A percentile compares a stretch with the other conserved stretches of the same genome.
phyloP scores from a whole-genome alignment of 2,113 vertebrate genomes.

The Gavia stellata region DNA sequence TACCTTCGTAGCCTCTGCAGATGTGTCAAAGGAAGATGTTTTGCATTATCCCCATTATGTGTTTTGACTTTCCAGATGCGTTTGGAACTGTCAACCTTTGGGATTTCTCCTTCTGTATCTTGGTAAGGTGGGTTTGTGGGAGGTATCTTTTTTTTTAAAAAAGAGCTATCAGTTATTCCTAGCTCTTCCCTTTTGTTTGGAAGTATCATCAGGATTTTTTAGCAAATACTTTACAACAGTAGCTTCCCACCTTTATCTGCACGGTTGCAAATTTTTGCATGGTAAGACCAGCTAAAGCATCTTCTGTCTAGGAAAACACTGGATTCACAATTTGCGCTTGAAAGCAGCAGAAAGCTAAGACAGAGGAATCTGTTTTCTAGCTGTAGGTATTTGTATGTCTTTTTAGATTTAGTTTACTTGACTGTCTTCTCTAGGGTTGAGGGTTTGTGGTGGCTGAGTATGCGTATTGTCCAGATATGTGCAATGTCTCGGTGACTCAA shows the following conservation, averaged over 20 bases:
- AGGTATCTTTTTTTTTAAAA: background rate
- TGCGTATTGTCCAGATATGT: background rate
- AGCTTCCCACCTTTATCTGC: background rate
- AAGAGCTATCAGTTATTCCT: background rate
- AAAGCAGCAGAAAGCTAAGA: background rate
- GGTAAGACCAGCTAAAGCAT: background rate
- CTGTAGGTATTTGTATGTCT: background rate
- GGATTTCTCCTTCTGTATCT: conserved; percentile 63
- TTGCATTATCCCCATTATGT: conserved; percentile 10
- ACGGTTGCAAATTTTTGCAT: background rate
- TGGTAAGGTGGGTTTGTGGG: conserved; percentile 57
- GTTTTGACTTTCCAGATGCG: conserved; percentile 48
- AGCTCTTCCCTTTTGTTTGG: background rate
- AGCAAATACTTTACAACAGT: background rate
- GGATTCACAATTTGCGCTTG: background rate
- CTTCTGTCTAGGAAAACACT: background rate
- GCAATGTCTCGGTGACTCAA: background rate
- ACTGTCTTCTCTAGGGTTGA: background rate
- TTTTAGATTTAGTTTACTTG: background rate
- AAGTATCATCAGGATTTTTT: background rate
- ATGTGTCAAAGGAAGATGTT: conserved; percentile 27
- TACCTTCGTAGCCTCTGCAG: conserved; percentile 36
- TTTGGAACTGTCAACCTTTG: conserved; percentile 65
- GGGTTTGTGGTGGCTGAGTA: background rate
- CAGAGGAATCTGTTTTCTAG: background rate